These are phyloP conservation scores for Bombylius major DNA, from an alignment of 2,888 invertebrate genomes.

Conservation along the genomic window DNA sequence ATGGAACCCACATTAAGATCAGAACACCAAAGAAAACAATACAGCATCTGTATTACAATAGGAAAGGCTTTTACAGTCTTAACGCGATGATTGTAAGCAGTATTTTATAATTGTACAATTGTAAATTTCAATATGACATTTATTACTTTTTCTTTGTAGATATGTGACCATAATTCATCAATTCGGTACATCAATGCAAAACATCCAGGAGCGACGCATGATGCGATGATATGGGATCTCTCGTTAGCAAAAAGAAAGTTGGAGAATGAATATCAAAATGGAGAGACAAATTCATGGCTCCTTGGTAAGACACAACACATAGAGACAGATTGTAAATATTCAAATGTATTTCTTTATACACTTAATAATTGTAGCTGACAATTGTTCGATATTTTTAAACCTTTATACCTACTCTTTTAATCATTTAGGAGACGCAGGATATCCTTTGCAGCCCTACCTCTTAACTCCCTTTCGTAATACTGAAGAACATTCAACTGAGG, in stretches of 20 bases:
- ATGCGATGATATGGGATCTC: not conserved
- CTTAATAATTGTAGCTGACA: accelerated
- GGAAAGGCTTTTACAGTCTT: too few species aligned
- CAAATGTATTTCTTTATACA: not conserved
- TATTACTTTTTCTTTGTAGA: too few species aligned
- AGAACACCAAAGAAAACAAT: too few species aligned
- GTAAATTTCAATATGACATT: too few species aligned
- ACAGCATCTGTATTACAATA: too few species aligned
- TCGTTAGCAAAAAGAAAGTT: not conserved
- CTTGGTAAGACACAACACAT: too few species aligned
- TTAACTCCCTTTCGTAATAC: not conserved
- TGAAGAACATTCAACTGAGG: not conserved
- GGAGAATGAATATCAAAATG: not conserved
- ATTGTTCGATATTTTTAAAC: not conserved
- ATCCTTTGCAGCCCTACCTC: not conserved
- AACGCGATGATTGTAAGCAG: too few species aligned
- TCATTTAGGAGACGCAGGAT: slow-evolving; percentile 3
- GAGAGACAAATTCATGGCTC: not conserved
- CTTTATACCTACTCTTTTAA: too few species aligned
- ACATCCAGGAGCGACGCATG: not conserved
- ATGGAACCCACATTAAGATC: too few species aligned
- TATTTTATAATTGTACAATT: too few species aligned
- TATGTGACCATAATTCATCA: too few species aligned
- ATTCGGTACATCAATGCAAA: not conserved
- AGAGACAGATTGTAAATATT: too few species aligned